Evolutionary conservation across 2,797 vertebrate genomes (phyloP), one percentile per base, ranked within the genome.

Genomic region (Hozukius guyotensis): DNA sequence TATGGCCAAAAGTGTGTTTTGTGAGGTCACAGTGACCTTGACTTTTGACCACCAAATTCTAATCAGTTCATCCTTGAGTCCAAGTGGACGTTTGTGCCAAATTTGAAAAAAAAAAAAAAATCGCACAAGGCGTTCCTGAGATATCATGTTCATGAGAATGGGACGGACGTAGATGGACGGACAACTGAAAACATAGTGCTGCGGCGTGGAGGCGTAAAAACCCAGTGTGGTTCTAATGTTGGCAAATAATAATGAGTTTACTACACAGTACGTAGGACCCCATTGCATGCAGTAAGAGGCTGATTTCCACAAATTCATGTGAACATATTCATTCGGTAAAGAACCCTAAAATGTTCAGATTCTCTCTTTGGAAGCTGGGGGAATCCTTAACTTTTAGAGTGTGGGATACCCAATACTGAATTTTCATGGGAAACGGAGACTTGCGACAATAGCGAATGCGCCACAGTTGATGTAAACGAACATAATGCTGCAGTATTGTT

Each of bases 371-470:
- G 36, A n/a, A 55, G 10, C 62, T 2, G 7, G 20, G 24, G 24
- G 52, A 34, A 4, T 32, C 66, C 65, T 32, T 11, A 0, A 20
- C 57, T 74, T 72, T 74, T 0, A 57, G 31, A 81, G 69, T 18
- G 64, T 65, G 60, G 29, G 20, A 29, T 42, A 62, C 67, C 55
- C 5, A 56, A 49, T 18, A 9, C 24, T 6, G 65, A 56, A 72
- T 16, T 22, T 77, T 84, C 87, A 84, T 89, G 88, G 88, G 87
- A 92, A 90, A 85, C 82, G 62, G 12, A 79, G 42, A 29, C n/a
- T 11, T 7, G 11, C 1, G 4, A 82, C 78, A 81, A 81, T 9
- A 65, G 64, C 10, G 3, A 68, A 9, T 24, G 38, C 6, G 22
- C 24, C 16, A 68, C 49, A n/a, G 38, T 2, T 63, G 81, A 79